Base-by-base conservation (phyloP, 2,113 vertebrate species). In the Passer domesticus region DNA sequence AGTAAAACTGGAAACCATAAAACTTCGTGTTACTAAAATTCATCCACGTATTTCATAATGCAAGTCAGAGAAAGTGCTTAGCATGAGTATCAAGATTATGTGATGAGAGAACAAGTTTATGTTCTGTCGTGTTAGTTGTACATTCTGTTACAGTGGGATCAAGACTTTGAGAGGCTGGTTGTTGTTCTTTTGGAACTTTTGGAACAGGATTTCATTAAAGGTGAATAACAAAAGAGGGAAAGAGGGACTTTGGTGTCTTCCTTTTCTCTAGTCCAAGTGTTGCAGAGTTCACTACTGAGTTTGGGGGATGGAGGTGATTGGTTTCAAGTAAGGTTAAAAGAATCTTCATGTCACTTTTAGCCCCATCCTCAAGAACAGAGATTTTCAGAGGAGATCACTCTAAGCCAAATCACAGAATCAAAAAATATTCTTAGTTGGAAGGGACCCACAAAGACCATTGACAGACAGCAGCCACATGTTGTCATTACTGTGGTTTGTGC, bases 161-260 rank as follows among this genome's bases (percentile, higher is more conserved):
- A 6, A 12, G 6, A 1, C 15, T 59, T 43, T 10, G 5, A 8
- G 17, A 5, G 2, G 4, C 6, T 19, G 11, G 2, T 60, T 78
- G 7, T 50, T 78, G 6, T 62, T 89, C 8, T 20, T 74, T 30
- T 19, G 14, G 43, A 30, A 2, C 0, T 15, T 75, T 81, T 69
- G 46, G 4, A 82, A 16, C 15, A 62, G 37, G 30, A 53, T 53
- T 73, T 91, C 1, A 33, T 78, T 93, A 59, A 43, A 90, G 35
- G 47, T 68, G 37, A 68, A 20, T 47, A 91, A 39, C 5, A 44
- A 15, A 78, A 68, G 23, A 46, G 4, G 28, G 60, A n/a, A 43
- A 62, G 3, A 1, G 27, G 27, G 20, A 18, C 5, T 11, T 4
- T 7, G 53, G 10, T 55, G 31, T 87, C 37, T 56, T 70, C 24